These are phyloP conservation scores for Kryptolebias marmoratus DNA, from an alignment of 2,113 vertebrate genomes.

Conservation along the genomic window DNA sequence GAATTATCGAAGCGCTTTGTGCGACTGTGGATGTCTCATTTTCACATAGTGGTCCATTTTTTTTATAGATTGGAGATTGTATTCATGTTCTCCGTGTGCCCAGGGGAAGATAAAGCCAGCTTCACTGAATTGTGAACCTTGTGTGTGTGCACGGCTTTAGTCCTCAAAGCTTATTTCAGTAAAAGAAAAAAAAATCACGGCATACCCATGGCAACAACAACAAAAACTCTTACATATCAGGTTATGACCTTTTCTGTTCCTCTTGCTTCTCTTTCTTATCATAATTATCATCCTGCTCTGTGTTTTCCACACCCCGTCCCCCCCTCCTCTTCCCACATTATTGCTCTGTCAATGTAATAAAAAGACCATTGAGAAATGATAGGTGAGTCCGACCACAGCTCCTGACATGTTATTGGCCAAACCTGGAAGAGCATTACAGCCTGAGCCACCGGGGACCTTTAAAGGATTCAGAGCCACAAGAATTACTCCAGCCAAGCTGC, in stretches of 20 bases:
- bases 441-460: constrained; percentile 16
- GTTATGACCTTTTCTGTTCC: constrained; percentile 17
- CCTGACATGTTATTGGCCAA: constrained; percentile 41
- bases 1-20: neutral
- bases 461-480: constrained; percentile 39
- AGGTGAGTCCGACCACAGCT: constrained; percentile 10
- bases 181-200: constrained; percentile 17
- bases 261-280: constrained; percentile 9
- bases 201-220: neutral
- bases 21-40: neutral
- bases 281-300: constrained; percentile 6
- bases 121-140: neutral
- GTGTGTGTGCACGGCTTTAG: neutral
- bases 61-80: neutral
- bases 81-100: neutral
- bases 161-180: neutral
- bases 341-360: constrained; percentile 28
- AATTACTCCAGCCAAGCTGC: constrained; percentile 39
- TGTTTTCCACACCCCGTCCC: constrained; percentile 15
- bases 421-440: constrained; percentile 43
- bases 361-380: constrained; percentile 31
- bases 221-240: neutral
- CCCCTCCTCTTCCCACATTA: constrained; percentile 2
- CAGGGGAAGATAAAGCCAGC: neutral
- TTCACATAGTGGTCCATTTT: neutral